Evolutionary conservation across 92 coral and sea anemone genomes (phyloP).

Genomic region (Bergia puertoricense): DNA sequence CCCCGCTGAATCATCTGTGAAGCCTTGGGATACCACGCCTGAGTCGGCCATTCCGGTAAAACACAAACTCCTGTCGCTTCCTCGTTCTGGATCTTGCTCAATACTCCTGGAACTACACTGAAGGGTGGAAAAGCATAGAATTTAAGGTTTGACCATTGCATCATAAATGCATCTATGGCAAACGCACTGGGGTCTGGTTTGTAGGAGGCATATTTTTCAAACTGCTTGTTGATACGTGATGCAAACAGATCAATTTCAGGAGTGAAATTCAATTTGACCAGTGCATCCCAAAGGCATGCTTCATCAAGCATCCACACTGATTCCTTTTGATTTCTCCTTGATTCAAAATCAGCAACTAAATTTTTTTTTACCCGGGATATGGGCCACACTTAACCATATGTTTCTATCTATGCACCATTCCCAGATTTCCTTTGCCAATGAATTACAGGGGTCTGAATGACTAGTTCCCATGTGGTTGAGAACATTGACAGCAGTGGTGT

Average conservation of each 20-base stretch:
- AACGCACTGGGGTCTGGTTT: conserved; percentile 47
- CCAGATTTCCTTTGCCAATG: conserved; percentile 13
- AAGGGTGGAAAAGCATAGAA: conserved; percentile 45
- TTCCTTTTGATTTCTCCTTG: too few relatives aligned
- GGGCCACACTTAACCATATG: conserved; percentile 15
- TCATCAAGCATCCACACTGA: too few relatives aligned
- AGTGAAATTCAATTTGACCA: conserved; percentile 9
- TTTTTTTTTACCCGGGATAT: conserved; percentile 33
- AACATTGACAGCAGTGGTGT: not conserved
- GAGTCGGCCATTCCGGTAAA: too few relatives aligned
- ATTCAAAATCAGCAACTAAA: conserved; percentile 24
- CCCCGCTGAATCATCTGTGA: too few relatives aligned
- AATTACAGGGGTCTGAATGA: conserved; percentile 17
- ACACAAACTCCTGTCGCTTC: too few relatives aligned
- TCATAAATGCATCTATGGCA: conserved; percentile 35
- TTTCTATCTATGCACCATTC: conserved; percentile 26
- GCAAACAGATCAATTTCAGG: conserved; percentile 49
- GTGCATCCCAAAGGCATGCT: not conserved
- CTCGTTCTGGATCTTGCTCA: conserved; percentile 31
- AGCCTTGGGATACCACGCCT: too few relatives aligned
- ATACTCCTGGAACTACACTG: conserved; percentile 34
- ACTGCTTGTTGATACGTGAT: conserved; percentile 47
- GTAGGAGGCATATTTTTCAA: conserved; percentile 38
- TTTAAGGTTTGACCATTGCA: conserved; percentile 12
- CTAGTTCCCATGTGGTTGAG: conserved; percentile 28